These are phyloP conservation scores for Aselliscus stoliczkanus DNA, from an alignment of 2,797 vertebrate species.

Conservation along the genomic window DNA sequence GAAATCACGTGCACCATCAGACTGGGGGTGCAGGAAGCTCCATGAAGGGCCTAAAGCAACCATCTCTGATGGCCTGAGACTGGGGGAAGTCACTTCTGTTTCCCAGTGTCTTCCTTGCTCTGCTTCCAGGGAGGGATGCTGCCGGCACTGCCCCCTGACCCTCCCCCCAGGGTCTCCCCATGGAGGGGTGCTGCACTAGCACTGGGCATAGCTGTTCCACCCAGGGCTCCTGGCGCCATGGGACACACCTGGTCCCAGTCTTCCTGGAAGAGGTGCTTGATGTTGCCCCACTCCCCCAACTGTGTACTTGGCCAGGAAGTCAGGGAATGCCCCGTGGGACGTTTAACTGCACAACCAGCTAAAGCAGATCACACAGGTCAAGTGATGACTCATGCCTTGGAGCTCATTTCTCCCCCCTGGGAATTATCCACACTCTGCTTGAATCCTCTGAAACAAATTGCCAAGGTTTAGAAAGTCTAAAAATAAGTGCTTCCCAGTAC, in stretches of 20 bases:
- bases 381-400: not conserved
- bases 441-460: not conserved
- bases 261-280: not conserved
- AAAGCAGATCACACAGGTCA: not conserved
- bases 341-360: not conserved
- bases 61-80: not conserved
- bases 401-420: not conserved
- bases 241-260: not conserved
- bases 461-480: not conserved
- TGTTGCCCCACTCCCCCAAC: not conserved
- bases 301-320: conserved; percentile 25
- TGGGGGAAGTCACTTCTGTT: not conserved
- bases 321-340: not conserved
- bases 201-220: not conserved
- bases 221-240: not conserved
- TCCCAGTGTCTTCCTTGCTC: not conserved
- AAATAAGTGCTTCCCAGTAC: not conserved
- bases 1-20: not conserved
- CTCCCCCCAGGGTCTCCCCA: no score
- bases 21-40: not conserved
- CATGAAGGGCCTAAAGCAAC: not conserved
- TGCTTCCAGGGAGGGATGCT: not conserved
- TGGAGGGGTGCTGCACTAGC: fast-evolving
- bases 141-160: not conserved
- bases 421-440: not conserved